phyloP scores from a whole-genome alignment of 2,797 vertebrate species.

The Cyclura pinguis region DNA sequence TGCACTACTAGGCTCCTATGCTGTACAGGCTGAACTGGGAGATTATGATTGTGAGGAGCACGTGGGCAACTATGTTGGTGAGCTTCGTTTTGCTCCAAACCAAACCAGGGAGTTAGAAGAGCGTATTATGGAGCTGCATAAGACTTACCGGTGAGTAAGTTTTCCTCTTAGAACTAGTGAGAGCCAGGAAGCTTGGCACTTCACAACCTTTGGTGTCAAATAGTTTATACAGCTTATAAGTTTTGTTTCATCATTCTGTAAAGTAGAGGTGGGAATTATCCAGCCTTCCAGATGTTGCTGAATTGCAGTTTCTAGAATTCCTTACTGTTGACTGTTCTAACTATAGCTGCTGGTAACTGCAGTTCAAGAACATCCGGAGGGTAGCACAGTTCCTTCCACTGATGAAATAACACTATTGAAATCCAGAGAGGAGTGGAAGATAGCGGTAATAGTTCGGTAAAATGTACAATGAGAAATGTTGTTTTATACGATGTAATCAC shows the following conservation, averaged over 20 bases:
- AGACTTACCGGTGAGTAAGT: slow-evolving; percentile 88
- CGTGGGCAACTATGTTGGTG: slow-evolving; percentile 89
- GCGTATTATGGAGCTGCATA: slow-evolving; percentile 96
- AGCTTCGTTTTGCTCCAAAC: slow-evolving; percentile 95
- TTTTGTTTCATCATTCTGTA: not conserved
- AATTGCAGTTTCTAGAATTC: no score
- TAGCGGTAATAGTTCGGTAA: no score
- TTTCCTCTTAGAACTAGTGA: not conserved
- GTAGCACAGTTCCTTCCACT: no score
- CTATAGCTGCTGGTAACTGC: no score
- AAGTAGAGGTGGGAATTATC: not conserved
- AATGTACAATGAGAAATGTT: no score
- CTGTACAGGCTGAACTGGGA: slow-evolving; percentile 93
- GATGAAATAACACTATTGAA: no score
- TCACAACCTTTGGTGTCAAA: not conserved
- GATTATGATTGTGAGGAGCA: slow-evolving; percentile 94
- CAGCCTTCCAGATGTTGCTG: no score
- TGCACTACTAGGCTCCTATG: slow-evolving; percentile 95
- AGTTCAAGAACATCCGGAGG: no score
- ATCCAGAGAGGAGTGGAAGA: no score
- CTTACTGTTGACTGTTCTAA: no score
- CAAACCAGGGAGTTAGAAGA: slow-evolving; percentile 97
- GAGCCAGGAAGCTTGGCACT: not conserved
- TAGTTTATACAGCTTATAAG: not conserved
- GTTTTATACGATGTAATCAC: no score